A percentile compares a stretch with the other conserved stretches of the same genome.
phyloP scores from a whole-genome alignment of 2,797 vertebrate genomes.

The Rachycentron canadum region DNA sequence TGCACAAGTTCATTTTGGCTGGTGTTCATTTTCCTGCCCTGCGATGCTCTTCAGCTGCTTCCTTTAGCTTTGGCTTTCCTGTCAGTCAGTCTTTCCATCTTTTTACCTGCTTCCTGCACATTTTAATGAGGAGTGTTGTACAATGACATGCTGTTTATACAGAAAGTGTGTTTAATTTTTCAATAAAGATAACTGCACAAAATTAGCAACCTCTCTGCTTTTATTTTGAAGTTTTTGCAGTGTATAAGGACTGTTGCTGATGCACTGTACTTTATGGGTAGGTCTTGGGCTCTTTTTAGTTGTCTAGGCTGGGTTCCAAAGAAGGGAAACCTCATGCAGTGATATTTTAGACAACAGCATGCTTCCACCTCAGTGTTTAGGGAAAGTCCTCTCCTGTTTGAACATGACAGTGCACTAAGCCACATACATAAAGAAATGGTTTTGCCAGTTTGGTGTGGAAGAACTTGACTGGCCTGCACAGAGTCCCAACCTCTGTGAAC shows the following conservation, averaged over 20 bases:
- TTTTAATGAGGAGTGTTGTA: conserved; percentile 85
- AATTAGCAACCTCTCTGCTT: conserved; percentile 19
- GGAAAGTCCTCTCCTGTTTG: no score
- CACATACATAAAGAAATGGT: no score
- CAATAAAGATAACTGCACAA: conserved; percentile 88
- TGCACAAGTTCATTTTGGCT: conserved; percentile 37
- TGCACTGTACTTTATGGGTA: background rate
- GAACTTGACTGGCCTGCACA: background rate
- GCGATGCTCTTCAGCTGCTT: conserved; percentile 20
- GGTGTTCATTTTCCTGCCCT: conserved; percentile 24
- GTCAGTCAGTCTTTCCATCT: conserved; percentile 13
- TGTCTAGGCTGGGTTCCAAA: background rate
- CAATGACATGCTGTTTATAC: conserved; percentile 88
- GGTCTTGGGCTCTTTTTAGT: no score
- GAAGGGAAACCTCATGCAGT: background rate
- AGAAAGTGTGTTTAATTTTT: conserved; percentile 96
- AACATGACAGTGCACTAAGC: no score
- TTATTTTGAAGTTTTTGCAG: conserved; percentile 31
- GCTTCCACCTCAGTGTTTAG: background rate
- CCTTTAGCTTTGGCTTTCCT: conserved; percentile 30
- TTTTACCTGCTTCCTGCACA: conserved; percentile 73
- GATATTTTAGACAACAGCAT: background rate
- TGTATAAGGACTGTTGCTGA: background rate
- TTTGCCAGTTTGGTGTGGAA: background rate
- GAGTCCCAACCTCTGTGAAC: background rate